phyloP scores from a whole-genome alignment of 1,140 invertebrate genomes.

The Drosophila guanche region DNA sequence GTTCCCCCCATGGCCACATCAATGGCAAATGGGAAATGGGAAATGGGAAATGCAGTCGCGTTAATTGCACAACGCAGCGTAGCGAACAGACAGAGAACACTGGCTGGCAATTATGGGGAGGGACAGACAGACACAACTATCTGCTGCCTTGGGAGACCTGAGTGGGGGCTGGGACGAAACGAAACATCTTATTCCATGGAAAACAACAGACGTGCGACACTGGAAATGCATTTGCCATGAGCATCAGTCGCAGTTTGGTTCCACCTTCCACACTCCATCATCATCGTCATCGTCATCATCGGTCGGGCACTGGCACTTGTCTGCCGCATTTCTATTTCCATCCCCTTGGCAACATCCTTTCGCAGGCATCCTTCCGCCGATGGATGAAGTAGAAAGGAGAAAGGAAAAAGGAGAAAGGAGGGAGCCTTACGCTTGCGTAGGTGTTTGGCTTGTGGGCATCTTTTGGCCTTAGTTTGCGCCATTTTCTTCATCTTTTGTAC shows the following conservation, averaged over 20 bases:
- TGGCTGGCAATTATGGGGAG: too few relatives aligned
- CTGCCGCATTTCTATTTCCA: conserved; percentile 39
- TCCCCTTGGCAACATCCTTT: conserved; percentile 28
- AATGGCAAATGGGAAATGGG: too few relatives aligned
- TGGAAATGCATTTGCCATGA: conserved; percentile 42
- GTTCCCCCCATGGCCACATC: too few relatives aligned
- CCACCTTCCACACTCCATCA: conserved; percentile 7
- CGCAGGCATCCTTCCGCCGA: conserved; percentile 12
- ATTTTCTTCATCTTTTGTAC: conserved; percentile 49
- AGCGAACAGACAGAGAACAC: too few relatives aligned
- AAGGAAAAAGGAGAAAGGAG: not conserved
- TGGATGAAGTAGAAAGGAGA: conserved; percentile 7
- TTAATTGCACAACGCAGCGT: too few relatives aligned
- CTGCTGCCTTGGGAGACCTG: too few relatives aligned
- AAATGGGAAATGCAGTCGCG: too few relatives aligned
- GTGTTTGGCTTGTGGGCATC: conserved; percentile 41
- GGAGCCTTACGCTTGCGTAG: conserved; percentile 38
- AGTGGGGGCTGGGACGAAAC: not conserved
- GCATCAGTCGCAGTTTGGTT: not conserved
- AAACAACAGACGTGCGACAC: conserved; percentile 9
- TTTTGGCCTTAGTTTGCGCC: conserved; percentile 39
- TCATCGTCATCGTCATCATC: conserved; percentile 28
- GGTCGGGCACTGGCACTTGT: conserved; percentile 22
- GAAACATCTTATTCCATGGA: conserved; percentile 11
- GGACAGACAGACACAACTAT: too few relatives aligned